phyloP scores from a whole-genome alignment of 2,797 vertebrate genomes.

The Anguilla marmorata region DNA sequence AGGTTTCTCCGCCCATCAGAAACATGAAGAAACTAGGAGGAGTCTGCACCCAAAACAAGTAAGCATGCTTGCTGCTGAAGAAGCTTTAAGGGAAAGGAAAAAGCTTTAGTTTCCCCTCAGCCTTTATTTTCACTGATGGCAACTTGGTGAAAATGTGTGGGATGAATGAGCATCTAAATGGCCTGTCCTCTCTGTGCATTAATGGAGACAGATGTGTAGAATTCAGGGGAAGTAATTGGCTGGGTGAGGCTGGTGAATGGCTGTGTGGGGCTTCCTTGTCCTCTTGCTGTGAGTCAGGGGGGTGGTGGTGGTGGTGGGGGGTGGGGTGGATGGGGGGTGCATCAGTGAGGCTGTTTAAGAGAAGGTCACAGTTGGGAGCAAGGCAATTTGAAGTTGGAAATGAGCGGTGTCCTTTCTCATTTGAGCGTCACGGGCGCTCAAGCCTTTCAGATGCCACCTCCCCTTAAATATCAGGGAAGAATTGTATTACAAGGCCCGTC shows the following conservation, averaged over 20 bases:
- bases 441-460: conserved; percentile 53
- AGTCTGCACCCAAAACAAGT: not conserved
- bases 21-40: not conserved
- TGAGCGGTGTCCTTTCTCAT: conserved; percentile 76
- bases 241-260: conserved; percentile 22
- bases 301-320: not conserved
- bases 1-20: not conserved
- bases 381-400: conserved; percentile 80
- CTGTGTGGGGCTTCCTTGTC: conserved; percentile 14
- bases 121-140: conserved; percentile 21
- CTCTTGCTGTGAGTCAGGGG: conserved; percentile 33
- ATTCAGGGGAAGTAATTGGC: conserved; percentile 42
- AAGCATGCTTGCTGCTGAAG: not conserved
- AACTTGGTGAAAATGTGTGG: conserved; percentile 29
- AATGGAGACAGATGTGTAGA: conserved; percentile 43
- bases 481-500: conserved; percentile 36
- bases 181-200: conserved; percentile 33
- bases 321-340: conserved; percentile 38
- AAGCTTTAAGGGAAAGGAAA: not conserved
- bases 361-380: conserved; percentile 75
- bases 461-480: conserved; percentile 56
- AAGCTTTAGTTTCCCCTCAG: conserved; percentile 17
- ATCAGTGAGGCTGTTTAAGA: conserved; percentile 63
- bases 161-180: conserved; percentile 40
- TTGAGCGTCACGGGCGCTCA: conserved; percentile 62